Evolutionary conservation across 2,888 invertebrate genomes (phyloP).

Genomic region (Tenthredo amoena): DNA sequence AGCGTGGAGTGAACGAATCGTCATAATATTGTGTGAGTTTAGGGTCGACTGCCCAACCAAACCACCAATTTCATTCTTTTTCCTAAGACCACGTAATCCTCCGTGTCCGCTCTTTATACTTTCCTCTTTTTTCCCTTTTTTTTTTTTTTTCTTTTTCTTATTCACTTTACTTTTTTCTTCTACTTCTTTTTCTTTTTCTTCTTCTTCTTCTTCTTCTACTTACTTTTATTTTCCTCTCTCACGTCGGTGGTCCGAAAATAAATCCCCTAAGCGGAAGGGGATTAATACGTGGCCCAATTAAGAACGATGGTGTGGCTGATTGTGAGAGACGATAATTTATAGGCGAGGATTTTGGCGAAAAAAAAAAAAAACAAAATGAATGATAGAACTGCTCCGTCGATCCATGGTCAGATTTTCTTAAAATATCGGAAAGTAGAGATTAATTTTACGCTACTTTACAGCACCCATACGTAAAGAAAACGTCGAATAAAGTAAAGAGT

Average conservation of each 20-base stretch:
- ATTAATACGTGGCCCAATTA: constrained; percentile 70
- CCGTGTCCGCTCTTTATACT: constrained; percentile 57
- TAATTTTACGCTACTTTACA: neutral
- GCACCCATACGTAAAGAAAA: neutral
- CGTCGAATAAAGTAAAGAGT: neutral
- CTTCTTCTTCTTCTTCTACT: constrained; percentile 45
- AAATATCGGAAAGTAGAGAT: neutral
- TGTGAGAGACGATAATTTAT: constrained; percentile 61
- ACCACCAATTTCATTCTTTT: constrained; percentile 46
- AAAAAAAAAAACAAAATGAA: constrained; percentile 44
- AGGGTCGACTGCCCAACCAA: constrained; percentile 14
- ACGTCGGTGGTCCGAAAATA: constrained; percentile 58
- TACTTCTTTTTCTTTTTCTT: neutral
- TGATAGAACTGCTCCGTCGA: neutral
- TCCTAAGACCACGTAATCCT: constrained; percentile 58
- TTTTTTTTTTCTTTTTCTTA: neutral
- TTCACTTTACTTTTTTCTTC: constrained; percentile 49
- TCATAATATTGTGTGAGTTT: constrained; percentile 50
- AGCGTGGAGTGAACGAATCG: constrained; percentile 15
- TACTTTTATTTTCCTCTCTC: constrained; percentile 50
- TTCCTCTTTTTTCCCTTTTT: constrained; percentile 41
- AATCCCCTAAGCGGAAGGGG: constrained; percentile 64
- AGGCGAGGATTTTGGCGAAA: constrained; percentile 19
- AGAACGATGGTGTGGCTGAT: constrained; percentile 56
- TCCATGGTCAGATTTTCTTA: constrained; percentile 8